These are phyloP conservation scores for Centropyge bicolor DNA, from an alignment of 2,797 vertebrate species.

Conservation along the genomic window DNA sequence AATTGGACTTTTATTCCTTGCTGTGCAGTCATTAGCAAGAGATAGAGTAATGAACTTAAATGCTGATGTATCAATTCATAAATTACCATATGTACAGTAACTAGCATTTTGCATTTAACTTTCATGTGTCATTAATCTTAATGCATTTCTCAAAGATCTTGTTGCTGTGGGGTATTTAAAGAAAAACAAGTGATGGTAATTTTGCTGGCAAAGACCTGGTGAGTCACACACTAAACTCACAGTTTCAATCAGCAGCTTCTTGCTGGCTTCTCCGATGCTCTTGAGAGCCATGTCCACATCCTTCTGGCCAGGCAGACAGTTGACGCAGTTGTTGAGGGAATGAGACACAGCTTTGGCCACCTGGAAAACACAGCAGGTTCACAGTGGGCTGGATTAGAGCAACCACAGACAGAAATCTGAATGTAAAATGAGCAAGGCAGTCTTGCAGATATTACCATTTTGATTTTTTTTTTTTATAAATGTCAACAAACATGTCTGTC, in stretches of 20 bases:
- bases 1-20: not conserved
- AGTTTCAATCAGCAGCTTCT: conserved; percentile 95
- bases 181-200: not conserved
- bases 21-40: not conserved
- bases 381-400: conserved; percentile 3
- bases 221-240: conserved; percentile 82
- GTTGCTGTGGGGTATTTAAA: not conserved
- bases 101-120: not conserved
- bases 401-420: conserved; percentile 15
- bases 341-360: conserved; percentile 99
- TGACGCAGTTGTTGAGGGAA: conserved; percentile 98
- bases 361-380: conserved; percentile 77
- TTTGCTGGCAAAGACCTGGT: not conserved
- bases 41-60: not conserved
- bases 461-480: conserved; percentile 22
- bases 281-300: conserved; percentile 98
- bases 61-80: not conserved
- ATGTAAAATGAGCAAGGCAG: conserved; percentile 54
- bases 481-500: not conserved
- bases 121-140: not conserved
- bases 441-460: conserved; percentile 48
- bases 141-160: not conserved
- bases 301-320: conserved; percentile 98
- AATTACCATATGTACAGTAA: not conserved
- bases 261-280: conserved; percentile 98